A percentile compares a stretch with the other conserved stretches of the same genome.
Conservation (phyloP, 2,888 invertebrate species). For the Hydrotaea cyrtoneurina region DNA sequence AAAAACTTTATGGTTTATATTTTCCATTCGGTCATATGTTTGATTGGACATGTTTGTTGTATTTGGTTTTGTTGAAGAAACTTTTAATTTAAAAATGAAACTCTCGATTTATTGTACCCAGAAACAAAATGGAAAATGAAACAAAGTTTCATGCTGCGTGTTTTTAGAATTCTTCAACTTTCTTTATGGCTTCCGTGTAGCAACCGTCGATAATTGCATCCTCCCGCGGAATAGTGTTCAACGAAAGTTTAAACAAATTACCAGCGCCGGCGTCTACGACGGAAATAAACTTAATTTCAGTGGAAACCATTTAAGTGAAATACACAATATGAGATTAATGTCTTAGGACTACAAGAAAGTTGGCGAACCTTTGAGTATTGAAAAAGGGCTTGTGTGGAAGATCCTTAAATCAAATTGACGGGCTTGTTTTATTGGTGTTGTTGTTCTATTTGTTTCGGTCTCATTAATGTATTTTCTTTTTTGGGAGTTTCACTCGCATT, state of each 20-base stretch:
- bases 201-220: not conserved
- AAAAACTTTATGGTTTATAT: constrained; percentile 44
- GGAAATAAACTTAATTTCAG: not conserved
- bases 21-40: not conserved
- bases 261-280: not conserved
- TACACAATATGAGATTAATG: not conserved
- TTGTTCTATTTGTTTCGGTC: not conserved
- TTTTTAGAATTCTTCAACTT: too few relatives aligned
- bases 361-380: not conserved
- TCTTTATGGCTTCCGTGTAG: too few relatives aligned
- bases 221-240: not conserved
- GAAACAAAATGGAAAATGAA: not conserved
- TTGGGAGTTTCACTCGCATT: not conserved
- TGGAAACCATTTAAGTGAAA: not conserved
- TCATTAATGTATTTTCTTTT: not conserved
- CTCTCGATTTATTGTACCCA: not conserved
- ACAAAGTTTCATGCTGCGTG: not conserved
- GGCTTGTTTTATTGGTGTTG: not conserved
- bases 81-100: not conserved
- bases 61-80: not conserved
- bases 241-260: not conserved
- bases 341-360: not conserved
- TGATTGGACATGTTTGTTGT: not conserved
- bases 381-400: not conserved
- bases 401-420: not conserved